Conservation (phyloP, 2,113 vertebrate species). For the Leptocoma aspasia region DNA sequence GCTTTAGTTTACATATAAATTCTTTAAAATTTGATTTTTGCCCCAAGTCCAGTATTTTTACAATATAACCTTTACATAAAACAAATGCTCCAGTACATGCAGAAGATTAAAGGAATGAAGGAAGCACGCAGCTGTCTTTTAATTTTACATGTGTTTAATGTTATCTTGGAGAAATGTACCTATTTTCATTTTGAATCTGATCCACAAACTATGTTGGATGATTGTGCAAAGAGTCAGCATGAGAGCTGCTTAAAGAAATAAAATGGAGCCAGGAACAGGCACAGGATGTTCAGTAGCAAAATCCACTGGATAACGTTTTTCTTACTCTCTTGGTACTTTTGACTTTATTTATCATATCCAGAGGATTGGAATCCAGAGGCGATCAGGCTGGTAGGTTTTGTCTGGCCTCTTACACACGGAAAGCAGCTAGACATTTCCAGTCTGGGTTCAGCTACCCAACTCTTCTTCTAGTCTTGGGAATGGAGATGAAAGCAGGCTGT, state of each 20-base stretch:
- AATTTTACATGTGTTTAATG: slow-evolving; percentile 52
- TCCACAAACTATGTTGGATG: not conserved
- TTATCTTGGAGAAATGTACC: slow-evolving; percentile 18
- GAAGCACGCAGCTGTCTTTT: not conserved
- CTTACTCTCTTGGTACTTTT: not conserved
- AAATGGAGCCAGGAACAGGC: not conserved
- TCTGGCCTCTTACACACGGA: not conserved
- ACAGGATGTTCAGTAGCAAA: not conserved
- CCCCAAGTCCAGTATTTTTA: slow-evolving; percentile 33
- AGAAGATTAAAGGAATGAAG: slow-evolving; percentile 46
- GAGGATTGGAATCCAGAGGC: not conserved
- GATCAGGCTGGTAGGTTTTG: not conserved
- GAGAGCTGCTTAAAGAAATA: not conserved
- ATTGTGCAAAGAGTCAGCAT: not conserved
- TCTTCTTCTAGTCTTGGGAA: not conserved
- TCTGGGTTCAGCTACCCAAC: not conserved
- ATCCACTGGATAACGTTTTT: not conserved
- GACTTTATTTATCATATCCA: slow-evolving; percentile 6
- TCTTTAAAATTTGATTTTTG: slow-evolving; percentile 42
- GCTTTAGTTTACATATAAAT: slow-evolving; percentile 39
- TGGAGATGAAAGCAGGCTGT: slow-evolving; percentile 20
- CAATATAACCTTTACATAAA: slow-evolving; percentile 59
- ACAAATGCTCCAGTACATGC: slow-evolving; percentile 41
- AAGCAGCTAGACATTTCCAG: not conserved
- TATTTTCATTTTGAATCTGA: slow-evolving; percentile 39